phyloP scores from a whole-genome alignment of 2,797 vertebrate genomes.

The Echiichthys vipera region DNA sequence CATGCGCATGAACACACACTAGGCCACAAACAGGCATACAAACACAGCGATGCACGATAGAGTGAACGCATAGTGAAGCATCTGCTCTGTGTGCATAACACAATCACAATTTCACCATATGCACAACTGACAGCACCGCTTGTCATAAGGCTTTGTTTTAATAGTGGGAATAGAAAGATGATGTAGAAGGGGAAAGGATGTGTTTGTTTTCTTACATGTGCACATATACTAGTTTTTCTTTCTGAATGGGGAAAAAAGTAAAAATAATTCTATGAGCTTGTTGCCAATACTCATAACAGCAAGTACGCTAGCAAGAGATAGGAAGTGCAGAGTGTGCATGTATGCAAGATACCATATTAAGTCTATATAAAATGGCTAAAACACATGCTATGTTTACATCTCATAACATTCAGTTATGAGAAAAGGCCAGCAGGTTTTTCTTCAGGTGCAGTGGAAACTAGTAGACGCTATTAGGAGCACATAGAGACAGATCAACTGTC shows the following conservation, averaged over 20 bases:
- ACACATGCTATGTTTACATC: not conserved
- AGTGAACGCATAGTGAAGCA: conserved; percentile 36
- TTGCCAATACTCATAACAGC: conserved; percentile 5
- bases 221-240: conserved; percentile 14
- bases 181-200: conserved; percentile 36
- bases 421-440: too few species aligned
- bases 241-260: conserved; percentile 9
- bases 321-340: not conserved
- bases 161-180: conserved; percentile 32
- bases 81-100: conserved; percentile 60
- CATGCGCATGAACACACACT: conserved; percentile 12
- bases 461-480: too few species aligned
- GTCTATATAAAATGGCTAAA: not conserved
- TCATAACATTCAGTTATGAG: too few species aligned
- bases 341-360: not conserved
- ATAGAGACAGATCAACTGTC: too few species aligned
- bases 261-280: conserved; percentile 20
- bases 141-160: conserved; percentile 66
- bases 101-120: conserved; percentile 64
- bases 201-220: conserved; percentile 22
- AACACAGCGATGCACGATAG: conserved; percentile 35
- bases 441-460: too few species aligned
- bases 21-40: conserved; percentile 25
- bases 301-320: not conserved
- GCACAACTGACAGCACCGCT: conserved; percentile 62